These are phyloP conservation scores for Campylorhamphus procurvoides DNA, from an alignment of 2,113 vertebrate genomes.

Conservation along the genomic window DNA sequence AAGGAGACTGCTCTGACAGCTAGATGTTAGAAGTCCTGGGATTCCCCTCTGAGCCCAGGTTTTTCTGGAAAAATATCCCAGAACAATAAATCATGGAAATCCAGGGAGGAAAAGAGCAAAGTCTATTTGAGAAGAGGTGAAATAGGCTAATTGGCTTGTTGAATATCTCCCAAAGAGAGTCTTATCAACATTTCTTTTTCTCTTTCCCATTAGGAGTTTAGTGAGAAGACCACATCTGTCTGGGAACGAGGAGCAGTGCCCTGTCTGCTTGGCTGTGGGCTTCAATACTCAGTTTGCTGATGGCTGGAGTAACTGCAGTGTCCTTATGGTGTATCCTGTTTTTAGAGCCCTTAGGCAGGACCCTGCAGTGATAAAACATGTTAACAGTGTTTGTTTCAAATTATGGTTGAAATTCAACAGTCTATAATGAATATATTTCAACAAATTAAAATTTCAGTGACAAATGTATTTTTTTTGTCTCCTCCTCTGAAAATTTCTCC, in stretches of 20 bases:
- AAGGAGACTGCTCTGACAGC: fast-evolving
- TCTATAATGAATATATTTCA: background rate
- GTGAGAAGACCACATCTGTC: background rate
- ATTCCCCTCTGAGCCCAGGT: background rate
- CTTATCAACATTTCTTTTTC: background rate
- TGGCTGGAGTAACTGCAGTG: background rate
- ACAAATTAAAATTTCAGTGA: background rate
- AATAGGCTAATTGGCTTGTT: background rate
- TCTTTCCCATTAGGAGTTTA: background rate
- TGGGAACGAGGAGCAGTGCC: background rate
- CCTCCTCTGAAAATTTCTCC: background rate
- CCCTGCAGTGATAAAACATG: background rate
- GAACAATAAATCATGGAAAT: background rate
- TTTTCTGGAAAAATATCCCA: background rate
- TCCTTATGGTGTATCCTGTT: background rate
- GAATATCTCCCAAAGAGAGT: background rate
- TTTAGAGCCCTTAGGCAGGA: background rate
- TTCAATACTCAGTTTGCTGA: background rate
- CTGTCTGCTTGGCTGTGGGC: background rate
- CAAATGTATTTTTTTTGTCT: background rate
- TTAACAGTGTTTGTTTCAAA: background rate
- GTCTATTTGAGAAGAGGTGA: background rate
- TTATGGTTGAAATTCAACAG: background rate
- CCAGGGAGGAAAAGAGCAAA: background rate
- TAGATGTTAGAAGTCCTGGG: background rate